Base-by-base conservation (phyloP, 2,888 invertebrate species). In the Drosophila falleni region DNA sequence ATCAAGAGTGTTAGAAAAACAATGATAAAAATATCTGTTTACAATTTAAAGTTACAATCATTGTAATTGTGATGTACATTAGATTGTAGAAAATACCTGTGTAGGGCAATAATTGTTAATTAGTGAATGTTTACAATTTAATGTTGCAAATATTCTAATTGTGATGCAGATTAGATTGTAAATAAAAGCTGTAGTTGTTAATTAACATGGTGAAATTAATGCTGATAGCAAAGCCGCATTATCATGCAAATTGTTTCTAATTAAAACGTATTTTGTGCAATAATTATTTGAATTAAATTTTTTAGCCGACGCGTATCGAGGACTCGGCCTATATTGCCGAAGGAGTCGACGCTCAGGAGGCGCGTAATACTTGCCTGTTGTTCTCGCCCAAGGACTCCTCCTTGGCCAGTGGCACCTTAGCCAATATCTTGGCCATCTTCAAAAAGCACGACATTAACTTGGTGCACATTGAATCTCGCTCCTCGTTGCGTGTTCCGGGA, bases 381-480 rank as follows among this genome's bases (percentile, higher is more conserved):
- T 98, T 98, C 93, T 97, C 98, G 0, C 96, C 98, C 0, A 95
- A 95, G 60, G 93, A 93, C 0, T 85, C 85, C 0, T 96, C 96
- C 80, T 95, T 96, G 90, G 96, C 97, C 2, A 91, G 91, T 44
- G 99, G 99, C 2, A 96, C 97, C 2, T 93, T 99, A 56, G 98
- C 98, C 1, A 95, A 95, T 89, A 97, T 96, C 64, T 94, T 99
- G 68, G 96, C 96, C 90, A 95, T 98, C 26, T 99, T 99, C 93
- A 96, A 97, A 92, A 96, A 94, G 10, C 93, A 95, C 77, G 94
- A 94, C 56, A 91, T 99, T 15, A 98, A 98, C 92, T 94, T 99
- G 63, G 93, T 96, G 75, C 98, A 98, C 92, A 99, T 99, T 70
- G 99, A 99, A 92, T 99, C 98, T 0, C 94, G 97, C 33, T 97